Evolutionary conservation across 2,797 vertebrate species (phyloP).

Genomic region (Caiman crocodilus): DNA sequence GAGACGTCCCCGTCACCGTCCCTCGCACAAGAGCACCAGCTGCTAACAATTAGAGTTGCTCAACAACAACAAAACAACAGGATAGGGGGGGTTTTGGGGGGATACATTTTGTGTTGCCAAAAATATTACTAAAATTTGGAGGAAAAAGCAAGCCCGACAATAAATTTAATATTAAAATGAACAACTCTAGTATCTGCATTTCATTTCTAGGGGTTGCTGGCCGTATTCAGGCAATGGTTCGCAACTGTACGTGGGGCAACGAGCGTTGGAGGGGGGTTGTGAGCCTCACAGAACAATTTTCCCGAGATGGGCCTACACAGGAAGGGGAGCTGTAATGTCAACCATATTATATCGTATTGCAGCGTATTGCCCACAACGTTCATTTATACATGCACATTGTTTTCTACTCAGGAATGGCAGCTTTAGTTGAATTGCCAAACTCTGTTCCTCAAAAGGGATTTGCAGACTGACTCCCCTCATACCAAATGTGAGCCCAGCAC

Average conservation of each 20-base stretch:
- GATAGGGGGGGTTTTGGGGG: background rate
- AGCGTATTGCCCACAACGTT: background rate
- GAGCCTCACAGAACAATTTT: too few relatives aligned
- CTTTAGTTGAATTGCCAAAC: background rate
- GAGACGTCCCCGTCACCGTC: background rate
- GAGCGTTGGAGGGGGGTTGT: too few relatives aligned
- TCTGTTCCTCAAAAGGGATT: background rate
- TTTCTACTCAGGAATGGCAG: background rate
- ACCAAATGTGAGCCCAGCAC: background rate
- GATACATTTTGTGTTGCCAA: background rate
- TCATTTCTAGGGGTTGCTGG: background rate
- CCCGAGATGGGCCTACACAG: too few relatives aligned
- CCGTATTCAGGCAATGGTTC: too few relatives aligned
- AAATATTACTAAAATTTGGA: background rate
- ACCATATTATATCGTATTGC: background rate
- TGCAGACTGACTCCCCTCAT: background rate
- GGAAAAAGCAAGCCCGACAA: background rate
- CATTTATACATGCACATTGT: background rate
- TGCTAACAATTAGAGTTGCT: background rate
- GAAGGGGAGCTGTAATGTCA: too few relatives aligned
- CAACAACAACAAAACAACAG: background rate
- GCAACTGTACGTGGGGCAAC: too few relatives aligned
- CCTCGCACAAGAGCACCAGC: background rate
- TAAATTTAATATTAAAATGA: background rate
- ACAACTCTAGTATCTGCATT: background rate